These are phyloP conservation scores for Hystrix cristata DNA, from an alignment of 2,113 vertebrate genomes.

Conservation along the genomic window DNA sequence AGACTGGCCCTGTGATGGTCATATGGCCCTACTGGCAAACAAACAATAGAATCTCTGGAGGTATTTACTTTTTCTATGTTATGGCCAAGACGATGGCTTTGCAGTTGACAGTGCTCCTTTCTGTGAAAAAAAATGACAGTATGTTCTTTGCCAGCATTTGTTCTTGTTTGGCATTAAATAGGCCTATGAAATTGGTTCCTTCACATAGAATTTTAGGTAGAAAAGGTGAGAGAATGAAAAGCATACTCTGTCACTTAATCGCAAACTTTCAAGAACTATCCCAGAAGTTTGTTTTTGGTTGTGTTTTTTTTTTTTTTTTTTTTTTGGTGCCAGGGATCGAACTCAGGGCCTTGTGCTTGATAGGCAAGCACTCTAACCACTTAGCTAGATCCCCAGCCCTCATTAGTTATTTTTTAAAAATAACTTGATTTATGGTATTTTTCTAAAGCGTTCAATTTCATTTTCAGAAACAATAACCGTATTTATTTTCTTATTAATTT, in stretches of 20 bases:
- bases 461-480: conserved; percentile 22
- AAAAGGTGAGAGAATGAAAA: conserved; percentile 36
- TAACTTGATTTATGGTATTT: not conserved
- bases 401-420: not conserved
- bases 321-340: too few species aligned
- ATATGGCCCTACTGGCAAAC: conserved; percentile 80
- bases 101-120: conserved; percentile 41
- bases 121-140: conserved; percentile 61
- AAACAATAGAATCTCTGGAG: conserved; percentile 67
- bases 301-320: too few species aligned
- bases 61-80: conserved; percentile 72
- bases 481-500: conserved; percentile 8
- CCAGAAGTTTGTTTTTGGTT: not conserved
- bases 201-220: conserved; percentile 10
- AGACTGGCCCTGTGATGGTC: conserved; percentile 75
- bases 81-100: conserved; percentile 74
- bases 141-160: conserved; percentile 56
- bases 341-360: too few species aligned
- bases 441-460: conserved; percentile 39
- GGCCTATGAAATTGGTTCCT: conserved; percentile 38
- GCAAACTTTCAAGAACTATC: conserved; percentile 42
- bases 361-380: too few species aligned
- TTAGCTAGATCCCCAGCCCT: too few species aligned
- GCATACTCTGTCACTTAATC: not conserved
- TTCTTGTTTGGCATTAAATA: conserved; percentile 59